These are phyloP conservation scores for Bemisia tabaci DNA, from an alignment of 1,140 invertebrate genomes.

Conservation along the genomic window DNA sequence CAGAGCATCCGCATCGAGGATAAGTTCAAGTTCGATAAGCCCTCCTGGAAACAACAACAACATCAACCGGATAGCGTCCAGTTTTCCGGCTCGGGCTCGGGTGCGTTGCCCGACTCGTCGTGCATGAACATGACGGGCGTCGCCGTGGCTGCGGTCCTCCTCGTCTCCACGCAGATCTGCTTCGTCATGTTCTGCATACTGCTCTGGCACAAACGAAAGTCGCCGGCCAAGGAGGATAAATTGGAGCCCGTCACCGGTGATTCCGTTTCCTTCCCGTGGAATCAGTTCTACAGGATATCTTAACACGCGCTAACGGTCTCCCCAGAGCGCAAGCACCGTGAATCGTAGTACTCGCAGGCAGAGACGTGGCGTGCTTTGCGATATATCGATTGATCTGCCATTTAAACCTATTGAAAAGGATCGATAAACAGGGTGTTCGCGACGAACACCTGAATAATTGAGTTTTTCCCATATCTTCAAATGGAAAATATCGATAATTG, in stretches of 20 bases:
- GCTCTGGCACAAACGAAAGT: background rate
- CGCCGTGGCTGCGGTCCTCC: background rate
- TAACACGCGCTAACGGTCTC: too few species aligned
- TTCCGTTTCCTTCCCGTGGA: background rate
- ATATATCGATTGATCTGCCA: too few species aligned
- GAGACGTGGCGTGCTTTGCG: too few species aligned
- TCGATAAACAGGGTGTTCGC: too few species aligned
- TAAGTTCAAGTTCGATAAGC: constrained; percentile 31
- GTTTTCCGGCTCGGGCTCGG: background rate
- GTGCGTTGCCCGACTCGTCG: background rate
- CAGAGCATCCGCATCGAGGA: constrained; percentile 38
- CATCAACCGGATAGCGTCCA: background rate
- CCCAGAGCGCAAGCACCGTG: too few species aligned
- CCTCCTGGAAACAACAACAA: background rate
- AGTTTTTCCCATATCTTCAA: too few species aligned
- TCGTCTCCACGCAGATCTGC: background rate
- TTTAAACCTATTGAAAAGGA: too few species aligned
- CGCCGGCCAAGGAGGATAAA: background rate
- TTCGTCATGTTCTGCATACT: background rate
- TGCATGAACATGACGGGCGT: background rate
- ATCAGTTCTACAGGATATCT: background rate
- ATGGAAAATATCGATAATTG: too few species aligned
- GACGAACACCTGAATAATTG: too few species aligned
- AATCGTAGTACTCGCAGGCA: too few species aligned
- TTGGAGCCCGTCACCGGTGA: background rate